Evolutionary conservation across 2,888 invertebrate species (phyloP), one percentile per base, ranked within the genome.

Genomic region (Eumerus sabulonum): DNA sequence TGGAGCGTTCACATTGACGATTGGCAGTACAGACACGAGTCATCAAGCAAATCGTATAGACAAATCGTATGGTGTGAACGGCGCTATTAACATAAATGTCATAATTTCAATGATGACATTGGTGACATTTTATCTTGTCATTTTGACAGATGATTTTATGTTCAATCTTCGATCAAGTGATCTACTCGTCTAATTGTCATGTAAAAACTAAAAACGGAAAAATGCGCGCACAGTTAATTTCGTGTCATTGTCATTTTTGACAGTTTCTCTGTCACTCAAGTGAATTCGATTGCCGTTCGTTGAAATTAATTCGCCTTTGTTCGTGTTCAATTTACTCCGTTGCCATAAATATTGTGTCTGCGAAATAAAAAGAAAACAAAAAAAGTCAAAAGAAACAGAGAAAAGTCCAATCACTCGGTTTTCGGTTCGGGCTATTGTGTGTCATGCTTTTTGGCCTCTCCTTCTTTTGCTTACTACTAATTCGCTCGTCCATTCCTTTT

Each of bases 191-290:
- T 27, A 27, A 4, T 27, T 27, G 27, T 27, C 27, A 27, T 27
- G 2, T 27, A n/a, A n/a, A n/a, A n/a, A n/a, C n/a, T 7, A 27
- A 27, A 27, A 27, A 27, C 40, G 50, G 35, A 45, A 44, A 57
- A 67, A 42, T 57, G 48, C 48, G 17, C 50, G 56, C 50, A 48
- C 5, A 12, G 42, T 27, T 66, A 66, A 57, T 50, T 56, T 42
- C 13, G 35, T 35, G 27, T 27, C 27, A 16, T 40, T 57, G 57
- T 57, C 57, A 67, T 9, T 57, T 54, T 48, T 48, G 54, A 56
- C 47, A 56, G 48, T 5, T n/a, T 13, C 38, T 36, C 13, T 13
- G 48, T 48, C 19, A 50, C 19, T 48, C 19, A 40, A 13, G 4
- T 9, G 19, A 36, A 11, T 38, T 14, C 47, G 36, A 47, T 19